Base-by-base conservation (phyloP, 35 echinoderm and acorn worm genomes). In the Anneissia japonica region DNA sequence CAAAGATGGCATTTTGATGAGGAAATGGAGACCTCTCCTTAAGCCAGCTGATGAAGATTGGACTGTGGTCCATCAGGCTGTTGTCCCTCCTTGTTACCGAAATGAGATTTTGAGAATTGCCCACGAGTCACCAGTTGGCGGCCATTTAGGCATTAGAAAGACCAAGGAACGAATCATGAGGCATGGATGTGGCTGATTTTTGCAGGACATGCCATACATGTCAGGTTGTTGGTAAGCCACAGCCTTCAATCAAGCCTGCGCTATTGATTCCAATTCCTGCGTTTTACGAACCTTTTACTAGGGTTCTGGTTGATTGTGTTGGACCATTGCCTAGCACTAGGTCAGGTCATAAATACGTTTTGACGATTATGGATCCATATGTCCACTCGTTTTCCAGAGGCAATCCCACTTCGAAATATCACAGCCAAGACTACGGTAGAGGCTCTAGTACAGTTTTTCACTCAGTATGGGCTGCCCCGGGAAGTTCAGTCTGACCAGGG, bases 401-500 rank as follows among this genome's bases (percentile, higher is more conserved):
- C 86, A 30, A 74, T 92, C 41, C 90, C 84, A 6, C 80, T 83
- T 17, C 0, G 40, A 34, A 92, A 92, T 5, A 89, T 88, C 34
- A 89, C 32, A 39, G 90, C 90, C 1, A 77, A 77, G 41, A 32
- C 64, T 6, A 79, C 82, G 35, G 35, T 87, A 36, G 79, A 88
- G 34, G 85, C 85, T 30, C 30, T 92, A 1, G 5, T 83, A 3
- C 74, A 92, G 21, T 87, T 88, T 77, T 92, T 92, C 23, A 82
- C 90, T 34, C 31, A 72, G 32, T 77, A 81, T 38, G 90, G 90
- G 21, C 55, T 92, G 30, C 84, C 90, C 36, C 74, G 74, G 33
- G 86, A 84, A 40, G 75, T 93, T 55, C 86, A 89, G 75, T 89
- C 89, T 29, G 91, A 93, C 79, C 91, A 89, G 39, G 91, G 81